Evolutionary conservation across 2,888 invertebrate genomes (phyloP), one percentile per base, ranked within the genome.

Genomic region (Rhagium mordax): DNA sequence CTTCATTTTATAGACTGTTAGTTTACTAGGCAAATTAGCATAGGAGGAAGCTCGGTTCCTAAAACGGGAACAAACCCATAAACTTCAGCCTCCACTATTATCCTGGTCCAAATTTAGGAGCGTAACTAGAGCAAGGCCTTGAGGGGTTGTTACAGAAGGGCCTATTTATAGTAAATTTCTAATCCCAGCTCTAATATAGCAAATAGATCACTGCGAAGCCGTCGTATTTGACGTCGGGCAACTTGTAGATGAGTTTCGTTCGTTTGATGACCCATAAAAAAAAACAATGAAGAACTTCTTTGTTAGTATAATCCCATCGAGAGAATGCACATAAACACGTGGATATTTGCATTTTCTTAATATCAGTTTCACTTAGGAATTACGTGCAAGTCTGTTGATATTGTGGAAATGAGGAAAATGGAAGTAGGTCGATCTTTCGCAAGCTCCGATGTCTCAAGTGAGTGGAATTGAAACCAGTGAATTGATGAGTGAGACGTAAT

Each of bases 401-500:
- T 59, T 16, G 20, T 33, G 33, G 13, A 18, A n/a, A 59, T n/a
- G 7, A 33, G 16, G 6, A 16, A 8, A 15, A 13, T 33, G 16
- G 5, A 59, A 59, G 59, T 33, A 59, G 59, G 59, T 33, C 33
- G 59, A 33, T 59, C 8, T 59, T 24, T 59, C 8, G 16, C n/a
- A 55, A 15, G 15, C 24, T 55, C 15, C 13, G 21, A 55, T 13
- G 21, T 21, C 13, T 24, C 24, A 24, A 24, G 24, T n/a, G 10
- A 18, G 18, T 8, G 13, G 18, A 8, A 29, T 18, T 33, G 10
- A 33, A 33, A 10, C 4, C 13, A 16, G 16, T 15, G 15, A 5
- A 33, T 33, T 10, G 33, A 10, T 8, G n/a, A n/a, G n/a, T n/a
- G n/a, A n/a, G n/a, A n/a, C n/a, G n/a, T n/a, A n/a, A n/a, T n/a